Evolutionary conservation across 2,113 vertebrate genomes (phyloP).

Genomic region (Ceyx margarethae): DNA sequence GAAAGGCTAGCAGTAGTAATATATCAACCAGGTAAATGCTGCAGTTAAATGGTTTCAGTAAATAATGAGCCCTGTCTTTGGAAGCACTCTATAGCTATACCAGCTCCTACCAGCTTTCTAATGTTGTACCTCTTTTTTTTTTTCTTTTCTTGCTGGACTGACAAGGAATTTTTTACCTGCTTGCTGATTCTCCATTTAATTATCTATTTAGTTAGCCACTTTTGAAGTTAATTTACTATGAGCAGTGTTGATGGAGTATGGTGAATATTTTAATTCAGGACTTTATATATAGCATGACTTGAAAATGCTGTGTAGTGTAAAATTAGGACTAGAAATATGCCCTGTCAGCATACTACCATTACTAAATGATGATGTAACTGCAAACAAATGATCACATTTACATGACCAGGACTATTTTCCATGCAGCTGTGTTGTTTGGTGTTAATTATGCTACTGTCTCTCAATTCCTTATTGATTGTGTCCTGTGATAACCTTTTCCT

Average conservation of each 20-base stretch:
- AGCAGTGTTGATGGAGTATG: neutral
- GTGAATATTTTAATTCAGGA: neutral
- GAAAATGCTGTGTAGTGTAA: neutral
- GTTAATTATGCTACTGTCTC: slow-evolving; percentile 40
- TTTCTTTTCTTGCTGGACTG: neutral
- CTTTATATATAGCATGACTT: neutral
- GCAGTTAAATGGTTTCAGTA: neutral
- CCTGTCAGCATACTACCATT: slow-evolving; percentile 1
- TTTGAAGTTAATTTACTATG: neutral
- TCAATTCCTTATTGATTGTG: slow-evolving; percentile 57
- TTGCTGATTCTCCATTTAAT: neutral
- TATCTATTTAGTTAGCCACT: neutral
- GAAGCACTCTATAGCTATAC: neutral
- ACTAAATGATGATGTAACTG: slow-evolving; percentile 31
- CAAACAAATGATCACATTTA: slow-evolving; percentile 43
- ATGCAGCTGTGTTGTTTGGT: slow-evolving; percentile 52
- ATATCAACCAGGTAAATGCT: neutral
- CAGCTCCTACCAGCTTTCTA: neutral
- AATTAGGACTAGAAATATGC: neutral
- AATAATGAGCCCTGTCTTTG: neutral
- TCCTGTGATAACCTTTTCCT: slow-evolving; percentile 20
- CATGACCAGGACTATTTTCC: slow-evolving; percentile 35
- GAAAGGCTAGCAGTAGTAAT: neutral
- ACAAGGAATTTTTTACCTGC: neutral
- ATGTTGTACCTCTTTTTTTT: neutral